phyloP scores from a whole-genome alignment of 2,797 vertebrate genomes.

The Rhinoraja longicauda region DNA sequence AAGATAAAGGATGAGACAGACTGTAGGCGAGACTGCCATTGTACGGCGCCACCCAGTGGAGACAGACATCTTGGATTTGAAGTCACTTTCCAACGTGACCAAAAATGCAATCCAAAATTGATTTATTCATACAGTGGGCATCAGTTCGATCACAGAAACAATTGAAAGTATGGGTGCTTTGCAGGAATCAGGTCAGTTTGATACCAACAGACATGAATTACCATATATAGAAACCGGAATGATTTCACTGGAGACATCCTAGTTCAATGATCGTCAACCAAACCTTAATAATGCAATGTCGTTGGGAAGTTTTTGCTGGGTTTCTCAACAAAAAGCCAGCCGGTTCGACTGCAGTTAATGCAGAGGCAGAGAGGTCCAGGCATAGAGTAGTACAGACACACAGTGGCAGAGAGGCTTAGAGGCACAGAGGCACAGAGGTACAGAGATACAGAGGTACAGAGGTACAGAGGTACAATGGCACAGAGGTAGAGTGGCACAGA shows the following conservation, averaged over 20 bases:
- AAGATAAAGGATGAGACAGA: too few species aligned
- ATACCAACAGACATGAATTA: not conserved
- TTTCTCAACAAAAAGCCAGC: too few species aligned
- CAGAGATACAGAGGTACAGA: too few species aligned
- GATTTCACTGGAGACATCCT: not conserved
- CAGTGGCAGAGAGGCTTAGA: too few species aligned
- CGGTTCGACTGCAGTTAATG: too few species aligned
- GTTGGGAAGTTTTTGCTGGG: too few species aligned
- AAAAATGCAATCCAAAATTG: not conserved
- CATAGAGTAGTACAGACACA: too few species aligned
- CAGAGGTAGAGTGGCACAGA: too few species aligned
- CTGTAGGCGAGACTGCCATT: too few species aligned
- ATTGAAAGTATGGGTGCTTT: not conserved
- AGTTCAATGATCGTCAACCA: not conserved
- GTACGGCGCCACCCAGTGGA: not conserved
- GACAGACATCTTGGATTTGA: not conserved
- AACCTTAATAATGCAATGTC: not conserved
- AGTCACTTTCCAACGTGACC: not conserved
- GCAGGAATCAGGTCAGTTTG: not conserved
- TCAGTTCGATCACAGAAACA: not conserved
- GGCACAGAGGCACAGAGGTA: too few species aligned
- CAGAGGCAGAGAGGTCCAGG: too few species aligned
- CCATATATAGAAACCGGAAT: not conserved
- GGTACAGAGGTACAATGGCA: too few species aligned
- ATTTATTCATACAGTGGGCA: not conserved